These are phyloP conservation scores for Mylabris sibirica DNA, from an alignment of 2,888 invertebrate species.

Conservation along the genomic window DNA sequence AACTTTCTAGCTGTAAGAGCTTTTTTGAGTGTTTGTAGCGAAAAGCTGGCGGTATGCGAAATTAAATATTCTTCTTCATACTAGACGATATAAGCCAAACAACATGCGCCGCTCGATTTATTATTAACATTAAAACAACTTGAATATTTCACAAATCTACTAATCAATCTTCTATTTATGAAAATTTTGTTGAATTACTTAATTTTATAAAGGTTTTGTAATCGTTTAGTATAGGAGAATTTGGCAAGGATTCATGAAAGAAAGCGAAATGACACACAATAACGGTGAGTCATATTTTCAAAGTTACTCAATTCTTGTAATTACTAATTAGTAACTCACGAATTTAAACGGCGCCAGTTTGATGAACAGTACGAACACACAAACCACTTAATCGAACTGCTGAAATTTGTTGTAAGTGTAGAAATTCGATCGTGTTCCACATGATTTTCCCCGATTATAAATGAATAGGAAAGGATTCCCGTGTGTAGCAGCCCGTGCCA, in stretches of 20 bases:
- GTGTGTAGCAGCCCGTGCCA: slow-evolving; percentile 24
- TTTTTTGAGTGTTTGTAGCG: background rate
- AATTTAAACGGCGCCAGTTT: background rate
- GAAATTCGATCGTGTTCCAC: background rate
- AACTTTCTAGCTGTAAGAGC: background rate
- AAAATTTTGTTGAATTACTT: background rate
- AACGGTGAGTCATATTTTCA: background rate
- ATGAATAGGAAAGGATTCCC: slow-evolving; percentile 18
- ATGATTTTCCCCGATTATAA: slow-evolving; percentile 19
- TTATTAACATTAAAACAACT: slow-evolving; percentile 11
- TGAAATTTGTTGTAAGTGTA: background rate
- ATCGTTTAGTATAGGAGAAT: too few species aligned
- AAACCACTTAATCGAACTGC: background rate
- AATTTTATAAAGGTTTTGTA: too few species aligned
- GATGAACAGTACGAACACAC: background rate
- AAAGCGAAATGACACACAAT: background rate
- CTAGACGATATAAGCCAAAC: slow-evolving; percentile 35
- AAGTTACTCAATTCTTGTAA: background rate
- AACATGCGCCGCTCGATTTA: slow-evolving; percentile 38
- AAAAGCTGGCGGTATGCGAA: slow-evolving; percentile 34
- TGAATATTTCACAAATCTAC: slow-evolving; percentile 4
- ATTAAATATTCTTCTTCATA: slow-evolving; percentile 31
- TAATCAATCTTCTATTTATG: background rate
- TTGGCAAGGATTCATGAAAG: background rate
- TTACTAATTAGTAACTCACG: background rate